A percentile compares a stretch with the other conserved stretches of the same genome.
These are phyloP conservation scores for Pherbina coryleti DNA, from an alignment of 2,888 invertebrate species.

Conservation along the genomic window DNA sequence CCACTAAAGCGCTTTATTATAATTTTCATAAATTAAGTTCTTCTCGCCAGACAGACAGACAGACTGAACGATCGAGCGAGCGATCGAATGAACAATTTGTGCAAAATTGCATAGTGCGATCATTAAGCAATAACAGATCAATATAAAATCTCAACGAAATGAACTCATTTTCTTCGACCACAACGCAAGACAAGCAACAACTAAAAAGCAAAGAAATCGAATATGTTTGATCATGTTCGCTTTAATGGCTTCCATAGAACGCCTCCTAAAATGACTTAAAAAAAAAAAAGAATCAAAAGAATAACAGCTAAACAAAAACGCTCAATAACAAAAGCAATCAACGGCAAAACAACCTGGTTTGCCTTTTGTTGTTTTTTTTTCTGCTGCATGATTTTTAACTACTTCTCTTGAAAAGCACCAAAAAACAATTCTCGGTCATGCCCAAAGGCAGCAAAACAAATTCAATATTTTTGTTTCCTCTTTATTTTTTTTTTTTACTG, in stretches of 20 bases:
- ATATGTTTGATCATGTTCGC: constrained; percentile 38
- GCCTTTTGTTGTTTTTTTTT: not conserved
- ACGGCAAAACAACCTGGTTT: not conserved
- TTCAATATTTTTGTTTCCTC: constrained; percentile 5
- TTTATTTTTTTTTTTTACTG: too few relatives aligned
- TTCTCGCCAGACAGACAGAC: not conserved
- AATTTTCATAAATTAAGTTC: constrained; percentile 30
- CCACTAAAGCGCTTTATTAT: constrained; percentile 4
- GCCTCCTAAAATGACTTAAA: constrained; percentile 19
- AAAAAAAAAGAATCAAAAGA: not conserved
- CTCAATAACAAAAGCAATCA: constrained; percentile 27
- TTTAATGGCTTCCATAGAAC: constrained; percentile 38
- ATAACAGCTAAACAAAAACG: not conserved
- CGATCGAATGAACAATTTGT: not conserved
- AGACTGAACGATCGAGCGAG: too few relatives aligned
- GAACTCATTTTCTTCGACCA: constrained; percentile 30
- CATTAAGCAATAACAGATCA: constrained; percentile 37
- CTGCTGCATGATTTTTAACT: constrained; percentile 5
- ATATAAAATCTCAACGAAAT: constrained; percentile 31
- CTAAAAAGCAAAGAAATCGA: constrained; percentile 29
- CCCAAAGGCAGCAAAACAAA: constrained; percentile 35
- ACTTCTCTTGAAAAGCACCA: constrained; percentile 25
- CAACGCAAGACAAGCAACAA: not conserved
- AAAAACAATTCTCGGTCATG: constrained; percentile 18
- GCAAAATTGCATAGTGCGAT: constrained; percentile 10